Evolutionary conservation across 2,888 invertebrate species (phyloP).

Genomic region (Agrotis segetum): DNA sequence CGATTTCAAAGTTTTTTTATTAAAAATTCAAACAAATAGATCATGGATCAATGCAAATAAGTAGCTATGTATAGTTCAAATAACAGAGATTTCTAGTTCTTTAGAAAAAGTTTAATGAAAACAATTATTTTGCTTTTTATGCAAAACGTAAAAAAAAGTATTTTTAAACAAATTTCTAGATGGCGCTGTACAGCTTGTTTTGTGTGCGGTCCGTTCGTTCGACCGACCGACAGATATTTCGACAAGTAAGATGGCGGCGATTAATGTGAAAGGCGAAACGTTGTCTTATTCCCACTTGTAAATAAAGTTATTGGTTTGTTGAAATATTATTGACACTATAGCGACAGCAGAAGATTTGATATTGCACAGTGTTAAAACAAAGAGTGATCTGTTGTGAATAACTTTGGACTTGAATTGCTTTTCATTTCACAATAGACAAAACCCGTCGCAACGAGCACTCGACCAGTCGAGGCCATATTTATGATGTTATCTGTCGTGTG

Average conservation of each 20-base stretch:
- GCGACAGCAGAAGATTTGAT: conserved; percentile 71
- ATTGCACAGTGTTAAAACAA: conserved; percentile 76
- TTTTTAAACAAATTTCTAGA: conserved; percentile 77
- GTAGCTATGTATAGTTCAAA: not conserved
- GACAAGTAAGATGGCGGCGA: conserved; percentile 93
- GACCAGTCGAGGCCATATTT: conserved; percentile 92
- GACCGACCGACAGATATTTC: conserved; percentile 84
- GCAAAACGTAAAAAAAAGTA: not conserved
- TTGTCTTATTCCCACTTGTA: conserved; percentile 89
- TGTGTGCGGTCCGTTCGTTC: conserved; percentile 89
- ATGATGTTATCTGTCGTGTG: conserved; percentile 91
- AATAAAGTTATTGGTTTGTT: conserved; percentile 86
- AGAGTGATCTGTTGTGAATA: conserved; percentile 79
- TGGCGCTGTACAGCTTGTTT: conserved; percentile 91
- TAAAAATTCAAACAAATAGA: not conserved
- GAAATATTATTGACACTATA: conserved; percentile 75
- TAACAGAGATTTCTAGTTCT: not conserved
- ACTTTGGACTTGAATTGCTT: conserved; percentile 79
- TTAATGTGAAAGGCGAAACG: conserved; percentile 93
- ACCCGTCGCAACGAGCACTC: conserved; percentile 90
- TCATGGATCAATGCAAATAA: not conserved
- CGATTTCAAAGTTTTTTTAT: conserved; percentile 18
- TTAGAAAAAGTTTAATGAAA: not conserved
- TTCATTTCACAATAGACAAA: conserved; percentile 90
- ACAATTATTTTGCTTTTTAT: not conserved